Conservation (phyloP, 2,113 vertebrate species). For the Campylorhamphus procurvoides region DNA sequence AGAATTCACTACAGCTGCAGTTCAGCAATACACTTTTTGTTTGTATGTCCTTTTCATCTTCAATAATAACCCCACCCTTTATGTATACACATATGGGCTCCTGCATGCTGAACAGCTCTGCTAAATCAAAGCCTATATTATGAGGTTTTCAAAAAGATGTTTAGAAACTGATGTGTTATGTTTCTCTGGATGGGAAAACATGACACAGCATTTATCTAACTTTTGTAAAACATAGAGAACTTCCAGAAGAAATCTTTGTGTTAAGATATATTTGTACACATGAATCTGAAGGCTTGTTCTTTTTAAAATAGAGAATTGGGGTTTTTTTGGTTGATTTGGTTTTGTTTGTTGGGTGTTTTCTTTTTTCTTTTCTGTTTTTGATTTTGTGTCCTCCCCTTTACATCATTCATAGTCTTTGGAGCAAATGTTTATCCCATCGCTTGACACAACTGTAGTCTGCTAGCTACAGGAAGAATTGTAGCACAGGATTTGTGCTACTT, state of each 20-base stretch:
- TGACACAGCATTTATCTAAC: neutral
- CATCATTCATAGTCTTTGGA: neutral
- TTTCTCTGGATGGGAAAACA: neutral
- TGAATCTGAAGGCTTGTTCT: neutral
- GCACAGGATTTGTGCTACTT: neutral
- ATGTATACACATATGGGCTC: neutral
- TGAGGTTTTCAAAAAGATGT: neutral
- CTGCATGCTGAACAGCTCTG: neutral
- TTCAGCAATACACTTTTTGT: neutral
- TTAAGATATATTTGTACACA: neutral
- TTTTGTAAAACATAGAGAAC: neutral
- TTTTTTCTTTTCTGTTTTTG: neutral
- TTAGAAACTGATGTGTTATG: neutral
- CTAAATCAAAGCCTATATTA: neutral
- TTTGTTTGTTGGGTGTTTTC: neutral
- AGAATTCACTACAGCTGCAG: neutral
- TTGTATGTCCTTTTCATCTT: neutral
- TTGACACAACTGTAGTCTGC: neutral
- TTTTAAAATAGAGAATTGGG: neutral
- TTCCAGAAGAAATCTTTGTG: neutral
- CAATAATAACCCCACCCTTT: neutral
- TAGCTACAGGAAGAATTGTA: neutral
- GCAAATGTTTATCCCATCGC: neutral
- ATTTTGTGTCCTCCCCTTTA: rapidly evolving
- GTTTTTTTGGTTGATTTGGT: too few relatives aligned